phyloP scores from a whole-genome alignment of 2,888 invertebrate species.

The Eilema depressum region DNA sequence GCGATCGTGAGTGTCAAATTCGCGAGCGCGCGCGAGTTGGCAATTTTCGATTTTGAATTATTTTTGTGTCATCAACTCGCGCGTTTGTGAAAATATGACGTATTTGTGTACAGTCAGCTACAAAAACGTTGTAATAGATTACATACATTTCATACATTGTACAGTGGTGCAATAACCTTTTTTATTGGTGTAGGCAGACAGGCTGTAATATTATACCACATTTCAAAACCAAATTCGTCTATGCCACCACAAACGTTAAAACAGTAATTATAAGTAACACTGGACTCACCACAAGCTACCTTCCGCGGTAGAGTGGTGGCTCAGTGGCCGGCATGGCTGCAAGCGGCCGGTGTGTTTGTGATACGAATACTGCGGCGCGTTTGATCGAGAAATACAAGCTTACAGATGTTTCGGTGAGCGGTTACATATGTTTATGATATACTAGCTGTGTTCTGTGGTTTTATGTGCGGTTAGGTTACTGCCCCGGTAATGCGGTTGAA shows the following conservation, averaged over 20 bases:
- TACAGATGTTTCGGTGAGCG: background rate
- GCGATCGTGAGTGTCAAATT: too few species aligned
- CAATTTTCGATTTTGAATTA: too few species aligned
- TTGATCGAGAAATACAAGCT: background rate
- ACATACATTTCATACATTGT: too few species aligned
- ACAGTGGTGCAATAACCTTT: background rate
- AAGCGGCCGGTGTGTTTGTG: background rate
- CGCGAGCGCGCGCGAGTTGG: too few species aligned
- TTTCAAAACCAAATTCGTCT: background rate
- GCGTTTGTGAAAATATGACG: too few species aligned
- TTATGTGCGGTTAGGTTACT: background rate
- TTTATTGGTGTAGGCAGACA: background rate
- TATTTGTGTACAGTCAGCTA: too few species aligned
- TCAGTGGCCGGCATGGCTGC: background rate
- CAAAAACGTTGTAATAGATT: too few species aligned
- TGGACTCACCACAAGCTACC: background rate
- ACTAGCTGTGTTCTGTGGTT: background rate
- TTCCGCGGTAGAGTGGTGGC: slow-evolving; percentile 1
- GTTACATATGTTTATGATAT: background rate
- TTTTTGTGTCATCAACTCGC: too few species aligned
- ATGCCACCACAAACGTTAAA: background rate
- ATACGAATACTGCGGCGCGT: background rate
- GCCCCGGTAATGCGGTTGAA: background rate
- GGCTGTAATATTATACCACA: background rate
- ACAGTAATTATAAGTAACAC: slow-evolving; percentile 7